Evolutionary conservation across 2,113 vertebrate genomes (phyloP), one percentile per base, ranked within the genome.

Genomic region (Cichladusa arquata): DNA sequence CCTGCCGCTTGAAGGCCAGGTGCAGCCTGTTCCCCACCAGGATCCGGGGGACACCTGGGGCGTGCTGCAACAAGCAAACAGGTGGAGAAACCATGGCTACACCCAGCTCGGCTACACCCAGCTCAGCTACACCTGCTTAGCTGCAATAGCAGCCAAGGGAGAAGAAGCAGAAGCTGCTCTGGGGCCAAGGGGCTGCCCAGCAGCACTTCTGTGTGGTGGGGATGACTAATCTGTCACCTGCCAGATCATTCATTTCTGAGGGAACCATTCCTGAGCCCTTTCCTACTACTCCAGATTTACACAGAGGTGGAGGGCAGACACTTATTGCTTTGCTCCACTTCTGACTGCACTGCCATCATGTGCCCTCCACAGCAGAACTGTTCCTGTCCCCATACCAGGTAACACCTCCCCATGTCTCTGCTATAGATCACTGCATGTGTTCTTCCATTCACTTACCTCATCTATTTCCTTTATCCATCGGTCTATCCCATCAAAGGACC

Each of bases 401-500:
- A 51, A 42, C 44, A 38, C 20, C 60, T 69, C 29, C 40, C 13
- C 11, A 2, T 1, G 14, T 33, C 36, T 67, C 47, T 50, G 44
- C 53, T 66, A 2, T 0, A 47, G 65, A 29, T 12, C 45, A 16
- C 18, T 22, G 28, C 23, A 1, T 0, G 0, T 9, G 26, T 8
- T 78, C 72, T 45, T 40, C 50, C 24, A 4, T 34, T 25, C 20
- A 29, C 96, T 97, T 88, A 99, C 99, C 99, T 99, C 99, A 73
- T 99, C 99, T 24, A 99, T 99, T 96, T 99, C 99, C 78, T 99
- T 98, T 94, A 99, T 99, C 99, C 99, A 99, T 16, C 99, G 98
- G 95, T 99, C 99, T 83, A 99, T 99, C 33, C 99, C 99, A 50
- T 99, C 99, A 31, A 99, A 99, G 33, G 99, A 99, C 99, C 99